Evolutionary conservation across 2,797 vertebrate species (phyloP).

Genomic region (Rallus crepitans): DNA sequence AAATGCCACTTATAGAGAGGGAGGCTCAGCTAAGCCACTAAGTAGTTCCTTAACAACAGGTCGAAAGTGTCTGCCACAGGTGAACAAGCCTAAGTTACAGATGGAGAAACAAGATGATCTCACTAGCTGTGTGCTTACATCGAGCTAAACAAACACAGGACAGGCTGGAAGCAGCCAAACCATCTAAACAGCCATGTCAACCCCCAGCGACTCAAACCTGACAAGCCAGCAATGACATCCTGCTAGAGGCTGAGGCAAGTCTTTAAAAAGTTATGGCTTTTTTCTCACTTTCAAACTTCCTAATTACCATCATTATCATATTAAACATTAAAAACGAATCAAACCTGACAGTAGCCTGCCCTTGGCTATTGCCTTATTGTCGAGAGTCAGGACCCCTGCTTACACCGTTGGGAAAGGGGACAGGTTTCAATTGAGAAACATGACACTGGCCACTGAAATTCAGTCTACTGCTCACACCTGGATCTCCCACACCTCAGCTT

Average conservation of each 20-base stretch:
- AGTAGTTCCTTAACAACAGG: background rate
- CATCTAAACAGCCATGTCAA: background rate
- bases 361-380: background rate
- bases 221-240: accelerated
- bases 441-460: background rate
- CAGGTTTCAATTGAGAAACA: accelerated
- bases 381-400: background rate
- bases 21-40: background rate
- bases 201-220: background rate
- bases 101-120: background rate
- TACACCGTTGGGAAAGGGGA: background rate
- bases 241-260: background rate
- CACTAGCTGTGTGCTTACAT: background rate
- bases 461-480: background rate
- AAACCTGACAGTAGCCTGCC: background rate
- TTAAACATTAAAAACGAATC: background rate
- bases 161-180: accelerated
- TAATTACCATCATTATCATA: background rate
- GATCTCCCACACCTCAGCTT: background rate
- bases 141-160: background rate
- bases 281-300: background rate
- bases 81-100: background rate
- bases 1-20: accelerated
- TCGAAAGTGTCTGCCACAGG: accelerated
- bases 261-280: background rate